phyloP scores from a whole-genome alignment of 2,888 invertebrate species.

The Drosophila lacicola region DNA sequence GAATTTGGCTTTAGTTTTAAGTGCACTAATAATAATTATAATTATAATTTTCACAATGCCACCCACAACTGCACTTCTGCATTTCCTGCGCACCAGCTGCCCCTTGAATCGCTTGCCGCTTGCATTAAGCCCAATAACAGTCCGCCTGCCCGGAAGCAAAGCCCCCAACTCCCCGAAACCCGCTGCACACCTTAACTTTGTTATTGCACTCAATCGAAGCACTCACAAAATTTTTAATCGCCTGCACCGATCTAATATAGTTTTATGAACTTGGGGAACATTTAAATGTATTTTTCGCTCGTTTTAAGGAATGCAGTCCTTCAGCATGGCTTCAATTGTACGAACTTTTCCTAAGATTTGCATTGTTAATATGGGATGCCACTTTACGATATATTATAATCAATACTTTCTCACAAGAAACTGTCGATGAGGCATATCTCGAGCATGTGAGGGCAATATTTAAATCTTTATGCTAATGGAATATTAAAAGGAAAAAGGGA shows the following conservation, averaged over 20 bases:
- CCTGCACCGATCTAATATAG: constrained; percentile 30
- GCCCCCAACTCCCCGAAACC: background rate
- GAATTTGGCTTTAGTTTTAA: constrained; percentile 52
- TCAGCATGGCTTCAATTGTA: constrained; percentile 37
- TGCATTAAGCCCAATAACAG: background rate
- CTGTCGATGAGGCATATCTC: background rate
- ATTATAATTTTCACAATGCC: constrained; percentile 56
- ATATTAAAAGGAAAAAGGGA: too few relatives aligned
- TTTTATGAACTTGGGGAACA: constrained; percentile 26
- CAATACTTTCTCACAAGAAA: background rate
- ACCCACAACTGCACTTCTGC: constrained; percentile 27
- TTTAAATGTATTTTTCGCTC: constrained; percentile 35
- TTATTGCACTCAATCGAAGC: constrained; percentile 47
- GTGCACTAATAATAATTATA: constrained; percentile 67
- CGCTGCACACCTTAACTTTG: constrained; percentile 20
- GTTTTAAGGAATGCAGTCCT: constrained; percentile 16
- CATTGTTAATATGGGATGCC: background rate
- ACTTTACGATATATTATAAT: background rate
- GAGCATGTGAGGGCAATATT: background rate
- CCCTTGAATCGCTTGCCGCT: constrained; percentile 11
- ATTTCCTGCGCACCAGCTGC: constrained; percentile 5
- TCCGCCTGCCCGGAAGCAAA: background rate
- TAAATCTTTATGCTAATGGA: background rate
- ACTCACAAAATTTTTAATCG: constrained; percentile 27
- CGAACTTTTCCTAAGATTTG: background rate